Evolutionary conservation across 2,888 invertebrate species (phyloP), one percentile per base, ranked within the genome.

Genomic region (Acrobasis suavella): DNA sequence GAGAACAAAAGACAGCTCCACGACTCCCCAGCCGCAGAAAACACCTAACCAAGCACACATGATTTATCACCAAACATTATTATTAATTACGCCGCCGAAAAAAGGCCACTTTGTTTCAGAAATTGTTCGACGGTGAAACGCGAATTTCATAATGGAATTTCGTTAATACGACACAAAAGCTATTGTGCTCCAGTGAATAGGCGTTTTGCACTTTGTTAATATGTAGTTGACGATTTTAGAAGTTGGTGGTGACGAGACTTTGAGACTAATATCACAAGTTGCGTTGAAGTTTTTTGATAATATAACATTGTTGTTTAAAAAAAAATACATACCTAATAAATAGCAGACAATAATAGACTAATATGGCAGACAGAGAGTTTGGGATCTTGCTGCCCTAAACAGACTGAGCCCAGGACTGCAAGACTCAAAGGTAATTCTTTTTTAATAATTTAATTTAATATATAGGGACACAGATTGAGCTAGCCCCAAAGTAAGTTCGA

Each of bases 21-120:
- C 1, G 14, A 46, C 46, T 46, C 46, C 42, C 46, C 46, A n/a
- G 32, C 32, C n/a, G 46, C n/a, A 46, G 32, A n/a, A 46, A 46
- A 14, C n/a, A 46, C 46, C 55, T 16, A 39, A 55, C 16, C 55
- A 39, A 39, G 38, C 55, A 38, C 55, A 55, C 38, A 39, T 65
- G 65, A 68, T 68, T 68, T 68, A 68, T 68, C 60, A 56, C 58
- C 60, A 62, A 65, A 64, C 65, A 68, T 72, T 69, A 71, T 72
- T 70, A 70, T 70, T 73, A 73, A 72, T 72, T 72, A 73, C 69
- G 17, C 61, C 38, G 56, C 52, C 64, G 63, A 67, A 69, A 69
- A 71, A 70, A 22, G 39, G 14, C 66, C 69, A 71, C 68, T 69
- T 71, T 70, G 70, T 71, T 69, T 65, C 66, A 62, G 65, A 70